These are phyloP conservation scores for Himalopsyche kuldschensis DNA, from an alignment of 2,888 invertebrate genomes.

Conservation along the genomic window DNA sequence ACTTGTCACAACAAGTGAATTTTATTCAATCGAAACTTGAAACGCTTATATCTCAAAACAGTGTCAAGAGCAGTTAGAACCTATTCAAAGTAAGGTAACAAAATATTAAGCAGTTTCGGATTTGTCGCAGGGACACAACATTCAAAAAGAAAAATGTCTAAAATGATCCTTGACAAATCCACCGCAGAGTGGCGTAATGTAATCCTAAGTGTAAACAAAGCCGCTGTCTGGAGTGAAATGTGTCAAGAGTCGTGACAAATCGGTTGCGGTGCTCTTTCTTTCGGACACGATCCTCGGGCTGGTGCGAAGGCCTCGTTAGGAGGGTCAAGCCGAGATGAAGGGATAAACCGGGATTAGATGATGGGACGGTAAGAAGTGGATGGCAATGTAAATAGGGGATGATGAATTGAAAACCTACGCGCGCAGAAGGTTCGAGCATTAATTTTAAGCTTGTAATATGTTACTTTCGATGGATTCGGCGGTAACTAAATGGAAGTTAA, in stretches of 20 bases:
- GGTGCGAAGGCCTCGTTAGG: not conserved
- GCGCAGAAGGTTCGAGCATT: no score
- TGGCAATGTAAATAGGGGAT: not conserved
- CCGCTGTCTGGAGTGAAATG: not conserved
- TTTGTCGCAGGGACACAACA: not conserved
- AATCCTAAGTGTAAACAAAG: not conserved
- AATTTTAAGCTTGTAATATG: no score
- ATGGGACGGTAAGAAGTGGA: not conserved
- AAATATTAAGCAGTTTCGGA: no score
- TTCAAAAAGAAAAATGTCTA: not conserved
- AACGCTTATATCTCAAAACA: no score
- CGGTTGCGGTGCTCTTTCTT: not conserved
- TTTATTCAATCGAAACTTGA: no score
- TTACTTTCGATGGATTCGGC: no score
- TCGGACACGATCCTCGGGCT: not conserved
- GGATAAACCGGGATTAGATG: not conserved
- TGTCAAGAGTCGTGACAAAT: not conserved
- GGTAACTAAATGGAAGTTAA: no score
- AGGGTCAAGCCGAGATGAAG: not conserved
- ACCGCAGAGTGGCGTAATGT: not conserved
- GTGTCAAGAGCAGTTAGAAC: no score
- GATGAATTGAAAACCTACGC: not conserved
- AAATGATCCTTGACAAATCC: not conserved
- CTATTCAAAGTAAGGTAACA: no score
- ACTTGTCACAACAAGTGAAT: no score